A percentile compares a stretch with the other conserved stretches of the same genome.
Conservation (phyloP, 2,888 invertebrate species). For the Caenorhabditis sinica region DNA sequence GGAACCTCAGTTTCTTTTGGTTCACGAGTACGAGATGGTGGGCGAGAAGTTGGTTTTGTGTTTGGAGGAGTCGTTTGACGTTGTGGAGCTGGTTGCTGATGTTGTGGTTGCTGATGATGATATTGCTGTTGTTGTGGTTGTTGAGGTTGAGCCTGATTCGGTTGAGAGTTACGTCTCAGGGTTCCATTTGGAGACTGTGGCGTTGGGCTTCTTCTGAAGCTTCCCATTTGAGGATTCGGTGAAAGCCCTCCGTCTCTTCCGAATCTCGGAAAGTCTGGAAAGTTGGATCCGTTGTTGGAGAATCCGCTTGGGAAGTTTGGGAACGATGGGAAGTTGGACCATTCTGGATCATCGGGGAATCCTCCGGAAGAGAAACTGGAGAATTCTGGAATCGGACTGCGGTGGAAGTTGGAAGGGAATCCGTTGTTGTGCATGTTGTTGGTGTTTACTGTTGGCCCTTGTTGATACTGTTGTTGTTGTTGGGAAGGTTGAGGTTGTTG, state of each 20-base stretch:
- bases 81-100: conserved; percentile 32
- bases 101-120: conserved; percentile 6
- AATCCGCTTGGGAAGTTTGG: conserved; percentile 56
- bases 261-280: conserved; percentile 51
- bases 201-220: conserved; percentile 52
- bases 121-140: conserved; percentile 12
- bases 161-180: conserved; percentile 54
- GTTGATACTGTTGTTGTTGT: conserved; percentile 44
- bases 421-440: conserved; percentile 63
- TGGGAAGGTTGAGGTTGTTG: conserved; percentile 24
- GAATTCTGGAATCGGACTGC: conserved; percentile 63
- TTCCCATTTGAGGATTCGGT: conserved; percentile 47
- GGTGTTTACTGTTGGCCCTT: conserved; percentile 44
- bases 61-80: conserved; percentile 54
- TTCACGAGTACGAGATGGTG: conserved; percentile 58
- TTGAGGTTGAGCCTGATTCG: conserved; percentile 39
- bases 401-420: conserved; percentile 53
- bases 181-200: conserved; percentile 60
- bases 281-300: conserved; percentile 28
- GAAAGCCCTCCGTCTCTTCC: conserved; percentile 59
- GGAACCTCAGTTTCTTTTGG: conserved; percentile 60
- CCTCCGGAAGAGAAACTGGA: conserved; percentile 33
- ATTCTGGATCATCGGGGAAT: conserved; percentile 60
- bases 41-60: conserved; percentile 49
- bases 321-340: conserved; percentile 48